Conservation (phyloP, 2,113 vertebrate genomes). For the Pseudonaja textilis region DNA sequence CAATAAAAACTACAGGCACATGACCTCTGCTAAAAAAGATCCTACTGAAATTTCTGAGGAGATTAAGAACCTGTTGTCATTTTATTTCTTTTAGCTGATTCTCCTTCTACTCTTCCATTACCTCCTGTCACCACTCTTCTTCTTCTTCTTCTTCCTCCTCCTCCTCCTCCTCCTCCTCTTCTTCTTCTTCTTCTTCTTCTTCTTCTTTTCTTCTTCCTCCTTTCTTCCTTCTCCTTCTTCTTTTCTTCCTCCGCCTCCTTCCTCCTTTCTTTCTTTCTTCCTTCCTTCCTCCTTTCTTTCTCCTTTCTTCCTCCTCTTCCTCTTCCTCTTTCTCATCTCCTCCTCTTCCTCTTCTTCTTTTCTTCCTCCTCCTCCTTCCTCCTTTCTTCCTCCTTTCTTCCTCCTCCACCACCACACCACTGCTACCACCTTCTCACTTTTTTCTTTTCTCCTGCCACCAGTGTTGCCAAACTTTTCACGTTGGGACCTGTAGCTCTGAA, state of each 20-base stretch:
- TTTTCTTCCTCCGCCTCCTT: not conserved
- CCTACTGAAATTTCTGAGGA: not conserved
- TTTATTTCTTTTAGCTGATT: not conserved
- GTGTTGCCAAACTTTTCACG: not conserved
- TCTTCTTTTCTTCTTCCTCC: too few species aligned
- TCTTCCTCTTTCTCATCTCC: too few species aligned
- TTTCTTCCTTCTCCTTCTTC: too few species aligned
- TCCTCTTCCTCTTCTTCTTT: too few species aligned
- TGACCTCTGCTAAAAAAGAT: not conserved
- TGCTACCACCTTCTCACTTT: not conserved
- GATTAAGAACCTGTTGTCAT: not conserved
- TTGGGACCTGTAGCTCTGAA: not conserved
- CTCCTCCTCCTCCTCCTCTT: fast-evolving
- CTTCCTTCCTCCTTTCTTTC: not conserved
- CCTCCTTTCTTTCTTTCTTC: too few species aligned
- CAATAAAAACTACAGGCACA: not conserved
- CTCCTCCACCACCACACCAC: too few species aligned
- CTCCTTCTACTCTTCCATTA: not conserved
- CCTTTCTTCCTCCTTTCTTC: fast-evolving
- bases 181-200: too few species aligned
- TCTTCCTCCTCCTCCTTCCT: not conserved
- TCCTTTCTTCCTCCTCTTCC: fast-evolving
- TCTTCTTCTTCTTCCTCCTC: not conserved
- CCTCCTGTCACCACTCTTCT: not conserved
- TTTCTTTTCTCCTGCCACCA: not conserved